These are phyloP conservation scores for Solen grandis DNA, from an alignment of 1,140 invertebrate genomes.

Conservation along the genomic window DNA sequence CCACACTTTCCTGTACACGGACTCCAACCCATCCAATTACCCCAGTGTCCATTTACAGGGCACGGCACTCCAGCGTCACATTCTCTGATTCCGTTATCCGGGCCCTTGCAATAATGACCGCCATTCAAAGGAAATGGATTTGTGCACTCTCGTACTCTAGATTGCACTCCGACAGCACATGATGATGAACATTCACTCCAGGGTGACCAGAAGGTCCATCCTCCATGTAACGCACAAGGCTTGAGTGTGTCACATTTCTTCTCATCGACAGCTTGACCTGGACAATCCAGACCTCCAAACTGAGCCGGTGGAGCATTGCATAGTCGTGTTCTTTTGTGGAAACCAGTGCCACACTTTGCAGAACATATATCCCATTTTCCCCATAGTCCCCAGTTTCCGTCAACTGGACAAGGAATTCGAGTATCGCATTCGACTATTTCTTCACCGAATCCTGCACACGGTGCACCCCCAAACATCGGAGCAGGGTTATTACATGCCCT, in stretches of 20 bases:
- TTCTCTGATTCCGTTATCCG: constrained; percentile 1
- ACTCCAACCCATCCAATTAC: constrained; percentile 29
- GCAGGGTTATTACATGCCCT: constrained; percentile 60
- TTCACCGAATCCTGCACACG: constrained; percentile 47
- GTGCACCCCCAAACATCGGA: constrained; percentile 46
- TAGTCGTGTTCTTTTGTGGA: constrained; percentile 35
- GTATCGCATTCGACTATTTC: constrained; percentile 44
- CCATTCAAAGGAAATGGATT: constrained; percentile 66
- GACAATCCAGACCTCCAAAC: constrained; percentile 59
- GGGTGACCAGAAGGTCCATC: constrained; percentile 48
- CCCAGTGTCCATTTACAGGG: constrained; percentile 62
- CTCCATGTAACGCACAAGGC: constrained; percentile 51
- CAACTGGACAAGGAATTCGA: constrained; percentile 39
- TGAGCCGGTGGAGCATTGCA: constrained; percentile 61
- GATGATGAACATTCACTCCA: constrained; percentile 62
- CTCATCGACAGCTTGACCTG: constrained; percentile 36
- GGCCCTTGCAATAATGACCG: constrained; percentile 65
- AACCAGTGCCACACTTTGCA: constrained; percentile 73
- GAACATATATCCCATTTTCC: constrained; percentile 75
- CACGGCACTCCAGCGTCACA: constrained; percentile 47
- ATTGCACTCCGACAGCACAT: constrained; percentile 66
- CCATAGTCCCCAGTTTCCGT: constrained; percentile 79
- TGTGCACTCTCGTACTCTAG: constrained; percentile 62
- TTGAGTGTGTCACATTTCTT: constrained; percentile 34
- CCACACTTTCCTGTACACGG: constrained; percentile 34